Percentiles rank a stretch among this genome's conserved stretches.
phyloP scores from a whole-genome alignment of 2,113 vertebrate genomes.

The Mobula hypostoma region DNA sequence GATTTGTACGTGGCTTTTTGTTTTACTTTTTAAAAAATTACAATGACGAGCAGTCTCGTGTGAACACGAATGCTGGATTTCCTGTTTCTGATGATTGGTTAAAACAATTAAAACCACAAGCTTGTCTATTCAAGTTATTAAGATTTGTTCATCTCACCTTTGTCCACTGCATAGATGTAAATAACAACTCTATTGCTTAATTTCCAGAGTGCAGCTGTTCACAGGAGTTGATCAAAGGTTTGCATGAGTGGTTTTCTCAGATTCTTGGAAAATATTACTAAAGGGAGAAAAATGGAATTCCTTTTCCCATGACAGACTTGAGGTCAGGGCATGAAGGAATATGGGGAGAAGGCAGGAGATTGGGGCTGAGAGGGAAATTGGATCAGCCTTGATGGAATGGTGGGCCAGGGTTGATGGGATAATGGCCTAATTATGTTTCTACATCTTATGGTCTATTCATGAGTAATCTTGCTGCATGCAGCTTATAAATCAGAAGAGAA shows the following conservation, averaged over 20 bases:
- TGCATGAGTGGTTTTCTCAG: background rate
- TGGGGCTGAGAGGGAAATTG: no score
- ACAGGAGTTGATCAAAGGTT: conserved; percentile 17
- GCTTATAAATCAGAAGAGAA: no score
- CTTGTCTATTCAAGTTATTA: conserved; percentile 10
- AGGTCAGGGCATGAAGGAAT: no score
- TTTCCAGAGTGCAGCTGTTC: conserved; percentile 1
- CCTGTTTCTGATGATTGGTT: background rate
- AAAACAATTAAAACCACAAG: conserved; percentile 9
- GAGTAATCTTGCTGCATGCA: no score
- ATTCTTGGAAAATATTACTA: conserved; percentile 23
- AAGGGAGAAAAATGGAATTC: conserved; percentile 21
- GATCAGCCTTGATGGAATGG: no score
- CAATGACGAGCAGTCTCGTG: background rate
- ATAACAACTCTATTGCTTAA: background rate
- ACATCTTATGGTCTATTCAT: no score
- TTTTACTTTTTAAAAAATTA: background rate
- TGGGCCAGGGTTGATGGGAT: no score
- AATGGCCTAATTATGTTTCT: no score
- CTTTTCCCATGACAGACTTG: background rate
- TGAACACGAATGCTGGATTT: background rate
- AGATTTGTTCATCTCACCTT: background rate
- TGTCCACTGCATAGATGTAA: background rate
- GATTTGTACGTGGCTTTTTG: background rate
- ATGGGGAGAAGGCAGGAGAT: no score